Base-by-base conservation (phyloP, 2,888 invertebrate species). In the Patella caerulea region DNA sequence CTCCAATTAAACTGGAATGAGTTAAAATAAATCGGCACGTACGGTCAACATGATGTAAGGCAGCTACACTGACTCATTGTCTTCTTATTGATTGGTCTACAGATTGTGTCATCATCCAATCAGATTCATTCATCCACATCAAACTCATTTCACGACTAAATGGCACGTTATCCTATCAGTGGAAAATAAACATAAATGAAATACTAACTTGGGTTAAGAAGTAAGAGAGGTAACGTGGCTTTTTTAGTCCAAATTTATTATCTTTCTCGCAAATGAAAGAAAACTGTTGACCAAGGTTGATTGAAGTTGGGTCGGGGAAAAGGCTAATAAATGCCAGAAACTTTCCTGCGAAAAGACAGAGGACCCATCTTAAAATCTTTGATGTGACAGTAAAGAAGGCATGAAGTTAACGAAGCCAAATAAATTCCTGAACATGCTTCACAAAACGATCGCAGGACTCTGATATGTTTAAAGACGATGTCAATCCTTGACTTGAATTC, bases 1-100 rank as follows among this genome's bases (percentile, higher is more conserved):
- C 45, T 45, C 45, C 45, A 45, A 45, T 45, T 45, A 45, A 45
- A 45, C 45, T 45, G 9, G 45, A 45, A 7, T 45, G 45, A 9
- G 45, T 45, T 45, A 7, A 45, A 45, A 45, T 45, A 45, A 45
- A 45, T 45, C 45, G 45, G 9, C 45, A 45, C 45, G 45, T 45
- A 45, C 45, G 9, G 45, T 45, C 45, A 45, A 45, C 45, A 45
- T 45, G 45, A 45, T 45, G 45, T 45, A 9, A 4, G 45, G 45
- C 45, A 45, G 45, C 45, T 45, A 3, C 19, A 65, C 19, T 65
- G 65, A 65, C 12, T 65, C 65, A 65, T 65, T 65, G 65, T 65
- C 65, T 65, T 24, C 19, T 65, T 65, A 65, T 65, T 65, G 65
- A 65, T 65, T 65, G 65, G 65, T 65, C 24, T 19, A 65, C 65